phyloP scores from a whole-genome alignment of 2,113 vertebrate species.

The Bufo bufo region DNA sequence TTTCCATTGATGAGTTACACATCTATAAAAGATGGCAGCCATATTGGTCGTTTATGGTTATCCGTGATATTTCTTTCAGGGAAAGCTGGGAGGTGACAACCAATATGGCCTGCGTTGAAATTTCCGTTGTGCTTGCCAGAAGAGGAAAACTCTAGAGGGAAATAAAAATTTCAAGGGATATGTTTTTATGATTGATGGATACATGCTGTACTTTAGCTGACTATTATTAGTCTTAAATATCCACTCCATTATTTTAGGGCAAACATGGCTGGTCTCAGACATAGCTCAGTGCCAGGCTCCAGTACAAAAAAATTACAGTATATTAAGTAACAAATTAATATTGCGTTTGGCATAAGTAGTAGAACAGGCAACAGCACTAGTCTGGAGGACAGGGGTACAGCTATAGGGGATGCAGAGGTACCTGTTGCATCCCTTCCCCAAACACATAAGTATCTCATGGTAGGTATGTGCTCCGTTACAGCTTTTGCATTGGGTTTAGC shows the following conservation, averaged over 20 bases:
- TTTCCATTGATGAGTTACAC: too few relatives aligned
- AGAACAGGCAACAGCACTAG: background rate
- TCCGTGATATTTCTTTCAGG: too few relatives aligned
- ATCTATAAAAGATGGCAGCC: too few relatives aligned
- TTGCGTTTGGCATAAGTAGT: background rate
- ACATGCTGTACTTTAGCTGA: background rate
- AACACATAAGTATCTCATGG: too few relatives aligned
- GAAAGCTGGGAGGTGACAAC: background rate
- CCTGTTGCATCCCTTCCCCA: background rate
- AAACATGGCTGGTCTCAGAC: background rate
- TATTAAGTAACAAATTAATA: background rate
- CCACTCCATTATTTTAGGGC: background rate
- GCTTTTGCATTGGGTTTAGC: background rate
- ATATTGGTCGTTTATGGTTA: too few relatives aligned
- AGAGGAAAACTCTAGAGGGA: background rate
- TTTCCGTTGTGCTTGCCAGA: background rate
- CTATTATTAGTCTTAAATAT: background rate
- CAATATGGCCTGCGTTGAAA: background rate
- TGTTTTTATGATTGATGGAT: background rate
- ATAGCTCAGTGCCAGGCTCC: background rate
- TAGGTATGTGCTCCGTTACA: background rate
- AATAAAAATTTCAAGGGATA: background rate
- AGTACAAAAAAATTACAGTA: background rate
- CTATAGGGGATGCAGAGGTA: background rate
- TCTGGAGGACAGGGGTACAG: background rate